Evolutionary conservation across 2,113 vertebrate genomes (phyloP).

Genomic region (Indicator maculatus): DNA sequence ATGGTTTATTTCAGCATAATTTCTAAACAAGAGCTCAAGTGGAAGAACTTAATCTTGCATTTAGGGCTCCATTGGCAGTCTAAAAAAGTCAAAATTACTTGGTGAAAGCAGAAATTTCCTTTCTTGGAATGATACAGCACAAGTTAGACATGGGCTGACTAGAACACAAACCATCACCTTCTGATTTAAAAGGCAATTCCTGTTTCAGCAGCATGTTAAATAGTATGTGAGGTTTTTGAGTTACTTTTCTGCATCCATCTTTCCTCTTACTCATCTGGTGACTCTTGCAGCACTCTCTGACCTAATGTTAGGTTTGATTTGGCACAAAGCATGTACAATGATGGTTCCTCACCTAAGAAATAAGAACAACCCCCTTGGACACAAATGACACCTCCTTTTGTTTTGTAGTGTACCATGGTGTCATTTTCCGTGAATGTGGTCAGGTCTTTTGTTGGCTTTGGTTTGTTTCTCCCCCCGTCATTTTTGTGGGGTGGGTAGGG

Average conservation of each 20-base stretch:
- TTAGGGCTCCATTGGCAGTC: constrained; percentile 34
- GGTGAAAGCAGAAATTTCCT: constrained; percentile 37
- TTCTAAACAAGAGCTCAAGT: background rate
- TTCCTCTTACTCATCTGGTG: background rate
- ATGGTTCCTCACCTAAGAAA: constrained; percentile 78
- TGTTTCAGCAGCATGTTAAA: constrained; percentile 55
- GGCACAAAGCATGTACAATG: constrained; percentile 84
- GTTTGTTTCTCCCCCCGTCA: constrained; percentile 71
- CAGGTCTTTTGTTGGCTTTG: constrained; percentile 81
- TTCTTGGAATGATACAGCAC: constrained; percentile 49
- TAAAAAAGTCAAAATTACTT: constrained; percentile 20
- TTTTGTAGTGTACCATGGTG: constrained; percentile 85
- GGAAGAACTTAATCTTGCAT: constrained; percentile 44
- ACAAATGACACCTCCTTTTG: constrained; percentile 81
- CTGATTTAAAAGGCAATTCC: constrained; percentile 54
- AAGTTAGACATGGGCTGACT: constrained; percentile 59
- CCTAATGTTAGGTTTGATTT: constrained; percentile 70
- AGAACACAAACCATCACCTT: constrained; percentile 31
- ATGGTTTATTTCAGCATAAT: background rate
- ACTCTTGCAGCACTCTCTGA: constrained; percentile 10
- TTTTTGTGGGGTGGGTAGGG: constrained; percentile 73
- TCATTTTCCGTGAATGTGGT: constrained; percentile 87
- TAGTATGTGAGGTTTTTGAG: constrained; percentile 41
- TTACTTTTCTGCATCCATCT: constrained; percentile 57
- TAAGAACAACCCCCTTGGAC: constrained; percentile 78